Evolutionary conservation across 2,888 invertebrate species (phyloP).

Genomic region (Coelinius sp.): DNA sequence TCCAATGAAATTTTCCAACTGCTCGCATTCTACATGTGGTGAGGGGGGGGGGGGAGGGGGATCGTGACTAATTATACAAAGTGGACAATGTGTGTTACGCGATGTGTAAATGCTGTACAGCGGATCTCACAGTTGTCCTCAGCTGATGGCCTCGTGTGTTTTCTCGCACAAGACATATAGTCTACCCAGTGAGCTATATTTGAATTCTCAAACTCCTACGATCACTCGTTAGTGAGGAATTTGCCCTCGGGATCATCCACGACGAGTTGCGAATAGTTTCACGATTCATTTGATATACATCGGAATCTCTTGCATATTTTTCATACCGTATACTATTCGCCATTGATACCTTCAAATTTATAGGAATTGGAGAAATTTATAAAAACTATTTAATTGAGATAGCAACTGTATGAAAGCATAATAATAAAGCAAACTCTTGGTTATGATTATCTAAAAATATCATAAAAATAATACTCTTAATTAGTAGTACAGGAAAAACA

Average conservation of each 20-base stretch:
- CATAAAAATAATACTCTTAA: too few relatives aligned
- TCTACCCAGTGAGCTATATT: conserved; percentile 44
- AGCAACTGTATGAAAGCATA: too few relatives aligned
- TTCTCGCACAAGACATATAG: neutral
- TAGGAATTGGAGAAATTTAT: too few relatives aligned
- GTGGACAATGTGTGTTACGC: conserved; percentile 50
- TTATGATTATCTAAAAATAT: too few relatives aligned
- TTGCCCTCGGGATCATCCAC: conserved; percentile 50
- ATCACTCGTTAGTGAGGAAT: conserved; percentile 53
- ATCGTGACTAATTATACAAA: conserved; percentile 50
- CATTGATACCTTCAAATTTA: too few relatives aligned
- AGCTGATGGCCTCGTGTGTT: neutral
- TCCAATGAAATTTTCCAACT: conserved; percentile 42
- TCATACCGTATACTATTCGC: neutral
- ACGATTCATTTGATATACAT: conserved; percentile 32
- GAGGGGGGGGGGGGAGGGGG: neutral
- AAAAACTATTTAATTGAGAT: too few relatives aligned
- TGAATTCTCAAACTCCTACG: conserved; percentile 49
- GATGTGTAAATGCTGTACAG: conserved; percentile 35
- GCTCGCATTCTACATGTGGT: neutral
- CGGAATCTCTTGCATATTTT: conserved; percentile 34
- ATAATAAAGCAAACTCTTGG: too few relatives aligned
- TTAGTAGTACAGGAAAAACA: too few relatives aligned
- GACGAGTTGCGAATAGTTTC: conserved; percentile 38
- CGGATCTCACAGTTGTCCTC: conserved; percentile 11